phyloP scores from a whole-genome alignment of 92 coral and sea anemone genomes.

The Zoanthus sociatus region DNA sequence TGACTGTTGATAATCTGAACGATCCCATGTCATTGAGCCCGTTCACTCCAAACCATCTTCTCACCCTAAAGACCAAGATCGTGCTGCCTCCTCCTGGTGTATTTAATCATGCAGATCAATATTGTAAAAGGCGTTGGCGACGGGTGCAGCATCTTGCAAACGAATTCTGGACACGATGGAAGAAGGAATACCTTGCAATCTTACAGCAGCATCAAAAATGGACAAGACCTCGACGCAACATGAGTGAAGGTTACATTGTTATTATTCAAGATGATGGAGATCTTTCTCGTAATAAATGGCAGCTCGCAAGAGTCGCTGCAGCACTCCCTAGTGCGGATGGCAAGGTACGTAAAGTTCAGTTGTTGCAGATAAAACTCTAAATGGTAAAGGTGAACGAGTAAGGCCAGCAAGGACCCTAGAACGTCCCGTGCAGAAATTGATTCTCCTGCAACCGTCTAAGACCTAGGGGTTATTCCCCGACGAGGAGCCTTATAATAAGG shows the following conservation, averaged over 20 bases:
- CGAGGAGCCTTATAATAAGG: slow-evolving; percentile 43
- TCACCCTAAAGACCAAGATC: slow-evolving; percentile 44
- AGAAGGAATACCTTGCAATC: slow-evolving; percentile 10
- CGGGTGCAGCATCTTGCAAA: background rate
- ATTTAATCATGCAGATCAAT: slow-evolving; percentile 34
- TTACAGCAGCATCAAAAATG: slow-evolving; percentile 38
- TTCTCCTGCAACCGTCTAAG: slow-evolving; percentile 34
- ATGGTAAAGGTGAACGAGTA: slow-evolving; percentile 25
- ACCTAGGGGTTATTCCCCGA: slow-evolving; percentile 44
- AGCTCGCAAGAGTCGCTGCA: slow-evolving; percentile 51
- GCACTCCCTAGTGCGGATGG: slow-evolving; percentile 28
- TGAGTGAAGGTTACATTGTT: slow-evolving; percentile 30
- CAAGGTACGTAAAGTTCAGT: slow-evolving; percentile 41
- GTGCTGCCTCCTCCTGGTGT: slow-evolving; percentile 44
- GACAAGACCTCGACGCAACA: slow-evolving; percentile 25
- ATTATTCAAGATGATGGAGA: slow-evolving; percentile 38
- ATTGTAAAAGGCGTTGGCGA: slow-evolving; percentile 26
- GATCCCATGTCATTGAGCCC: slow-evolving; percentile 37
- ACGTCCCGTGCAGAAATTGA: slow-evolving; percentile 58
- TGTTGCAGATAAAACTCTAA: slow-evolving; percentile 31
- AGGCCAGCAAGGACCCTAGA: slow-evolving; percentile 38
- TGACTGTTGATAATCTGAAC: slow-evolving; percentile 21
- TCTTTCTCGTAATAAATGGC: slow-evolving; percentile 48
- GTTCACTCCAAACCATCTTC: slow-evolving; percentile 43
- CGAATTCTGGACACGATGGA: slow-evolving; percentile 48